Evolutionary conservation across 2,797 vertebrate genomes (phyloP), one percentile per base, ranked within the genome.

Genomic region (Hylomyscus alleni): DNA sequence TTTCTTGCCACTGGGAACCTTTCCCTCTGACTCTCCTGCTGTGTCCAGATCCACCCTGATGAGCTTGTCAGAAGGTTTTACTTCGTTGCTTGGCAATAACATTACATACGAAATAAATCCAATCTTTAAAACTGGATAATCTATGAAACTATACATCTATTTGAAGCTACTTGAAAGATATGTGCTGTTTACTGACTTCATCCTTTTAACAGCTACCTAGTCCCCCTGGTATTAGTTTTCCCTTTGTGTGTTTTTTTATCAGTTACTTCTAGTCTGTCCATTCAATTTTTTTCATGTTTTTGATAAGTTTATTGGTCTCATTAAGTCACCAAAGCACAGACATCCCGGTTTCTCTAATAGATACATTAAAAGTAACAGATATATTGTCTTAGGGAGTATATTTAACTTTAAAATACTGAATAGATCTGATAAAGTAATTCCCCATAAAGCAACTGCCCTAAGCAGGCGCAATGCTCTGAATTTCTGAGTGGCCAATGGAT

Each of bases 281-380:
- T 58, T 90, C 47, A 50, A 29, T 76, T 62, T 10, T 58, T 60
- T 47, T 84, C 44, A 40, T 47, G 29, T 73, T 89, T 92, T 52
- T 56, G 37, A 47, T 52, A 52, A 75, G 22, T 67, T 88, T 91
- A 7, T 73, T 90, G 26, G 17, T 44, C 11, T 90, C n/a, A 56
- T 31, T 40, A 90, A 82, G n/a, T 94, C 62, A 69, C 3, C 9
- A 2, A 29, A 93, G 4, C 72, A 82, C 40, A 77, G 77, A 93
- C 93, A 94, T 81, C 82, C 12, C 29, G 65, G 22, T 62, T 81
- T 56, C 34, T 40, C 31, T 89, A 73, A 26, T 9, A 77, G 73
- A 47, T 89, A 40, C 20, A 78, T 78, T 90, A 85, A 95, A 91
- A 37, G 10, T 89, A 69, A 86, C 2, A 65, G 58, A 94, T 77